phyloP scores from a whole-genome alignment of 2,113 vertebrate genomes.

The Tretioscincus oriximinensis region DNA sequence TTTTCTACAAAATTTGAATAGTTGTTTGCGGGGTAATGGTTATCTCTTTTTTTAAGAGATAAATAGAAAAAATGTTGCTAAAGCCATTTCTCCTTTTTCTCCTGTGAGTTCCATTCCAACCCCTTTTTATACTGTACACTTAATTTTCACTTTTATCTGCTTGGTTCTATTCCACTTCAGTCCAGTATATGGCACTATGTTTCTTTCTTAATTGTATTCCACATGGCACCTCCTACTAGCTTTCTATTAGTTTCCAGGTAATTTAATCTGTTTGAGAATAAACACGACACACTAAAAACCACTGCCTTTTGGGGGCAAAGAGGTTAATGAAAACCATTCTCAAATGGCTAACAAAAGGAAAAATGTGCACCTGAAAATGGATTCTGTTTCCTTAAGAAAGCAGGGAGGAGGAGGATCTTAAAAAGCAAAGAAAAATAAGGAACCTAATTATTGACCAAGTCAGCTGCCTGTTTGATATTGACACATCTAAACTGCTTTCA shows the following conservation, averaged over 20 bases:
- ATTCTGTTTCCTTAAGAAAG: slow-evolving; percentile 56
- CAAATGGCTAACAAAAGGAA: slow-evolving; percentile 46
- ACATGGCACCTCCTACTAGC: background rate
- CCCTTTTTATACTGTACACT: no score
- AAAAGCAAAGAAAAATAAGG: slow-evolving; percentile 31
- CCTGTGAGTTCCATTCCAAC: no score
- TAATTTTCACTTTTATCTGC: slow-evolving; percentile 4
- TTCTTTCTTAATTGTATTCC: slow-evolving; percentile 20
- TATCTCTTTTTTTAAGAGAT: background rate
- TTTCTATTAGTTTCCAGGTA: slow-evolving; percentile 34
- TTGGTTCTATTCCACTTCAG: slow-evolving; percentile 16
- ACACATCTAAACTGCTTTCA: slow-evolving; percentile 30
- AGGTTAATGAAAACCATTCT: slow-evolving; percentile 49
- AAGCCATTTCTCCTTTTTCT: background rate
- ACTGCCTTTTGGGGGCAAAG: slow-evolving; percentile 29
- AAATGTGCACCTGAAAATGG: slow-evolving; percentile 44
- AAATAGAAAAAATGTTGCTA: background rate
- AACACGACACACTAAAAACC: slow-evolving; percentile 42
- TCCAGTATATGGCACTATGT: background rate
- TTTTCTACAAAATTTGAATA: background rate
- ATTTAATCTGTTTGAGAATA: slow-evolving; percentile 44
- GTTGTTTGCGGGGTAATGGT: background rate
- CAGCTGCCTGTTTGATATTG: slow-evolving; percentile 42
- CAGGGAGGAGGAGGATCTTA: background rate
- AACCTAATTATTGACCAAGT: slow-evolving; percentile 46